These are phyloP conservation scores for Telmatherina bonti DNA, from an alignment of 2,797 vertebrate genomes.

Conservation along the genomic window DNA sequence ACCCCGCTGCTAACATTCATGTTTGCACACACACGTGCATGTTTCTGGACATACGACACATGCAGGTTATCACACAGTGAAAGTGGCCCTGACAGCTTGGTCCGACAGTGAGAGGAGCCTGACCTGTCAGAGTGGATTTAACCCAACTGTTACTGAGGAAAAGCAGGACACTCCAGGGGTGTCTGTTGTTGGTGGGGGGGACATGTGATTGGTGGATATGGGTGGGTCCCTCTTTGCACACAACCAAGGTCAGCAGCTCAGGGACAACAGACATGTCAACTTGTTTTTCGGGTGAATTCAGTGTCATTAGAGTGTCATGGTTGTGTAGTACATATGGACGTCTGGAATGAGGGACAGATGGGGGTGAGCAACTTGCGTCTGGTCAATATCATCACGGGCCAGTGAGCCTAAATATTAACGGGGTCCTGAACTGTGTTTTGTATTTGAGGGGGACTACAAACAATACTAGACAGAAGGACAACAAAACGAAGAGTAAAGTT, in stretches of 20 bases:
- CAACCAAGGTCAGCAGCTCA: conserved; percentile 20
- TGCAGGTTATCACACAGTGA: conserved; percentile 52
- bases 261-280: conserved; percentile 17
- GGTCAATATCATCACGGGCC: conserved; percentile 71
- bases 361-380: no score
- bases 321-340: conserved; percentile 37
- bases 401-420: conserved; percentile 59
- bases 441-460: conserved; percentile 32
- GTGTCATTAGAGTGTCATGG: conserved; percentile 24
- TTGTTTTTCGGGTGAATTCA: conserved; percentile 32
- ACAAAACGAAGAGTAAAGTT: neutral
- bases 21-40: conserved; percentile 17
- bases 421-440: conserved; percentile 36
- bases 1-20: neutral
- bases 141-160: conserved; percentile 43
- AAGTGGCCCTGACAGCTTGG: conserved; percentile 57
- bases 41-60: conserved; percentile 33
- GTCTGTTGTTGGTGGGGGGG: neutral
- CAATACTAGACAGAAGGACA: conserved; percentile 3
- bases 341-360: no score
- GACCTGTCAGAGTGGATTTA: conserved; percentile 67
- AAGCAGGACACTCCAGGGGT: conserved; percentile 8
- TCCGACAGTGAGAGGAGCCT: conserved; percentile 58
- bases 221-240: conserved; percentile 8
- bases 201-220: conserved; percentile 13